A percentile compares a stretch with the other conserved stretches of the same genome.
phyloP scores from a whole-genome alignment of 64 coral and sea anemone species.

The Montipora foliosa region DNA sequence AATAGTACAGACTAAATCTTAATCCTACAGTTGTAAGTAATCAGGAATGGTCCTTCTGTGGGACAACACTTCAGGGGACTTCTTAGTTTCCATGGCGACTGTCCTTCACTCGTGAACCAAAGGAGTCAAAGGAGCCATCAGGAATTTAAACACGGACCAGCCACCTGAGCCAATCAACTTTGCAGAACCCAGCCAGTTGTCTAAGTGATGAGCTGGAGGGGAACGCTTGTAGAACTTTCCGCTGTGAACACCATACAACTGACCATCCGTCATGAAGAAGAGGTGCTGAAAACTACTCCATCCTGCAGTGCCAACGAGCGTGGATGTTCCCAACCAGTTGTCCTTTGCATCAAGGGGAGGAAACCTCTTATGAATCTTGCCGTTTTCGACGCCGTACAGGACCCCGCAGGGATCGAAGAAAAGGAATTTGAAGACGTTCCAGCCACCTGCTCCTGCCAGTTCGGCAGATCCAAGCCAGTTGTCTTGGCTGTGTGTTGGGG shows the following conservation, averaged over 20 bases:
- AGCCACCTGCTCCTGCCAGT: neutral
- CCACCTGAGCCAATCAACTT: conserved; percentile 9
- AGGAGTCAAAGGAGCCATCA: neutral
- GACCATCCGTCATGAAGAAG: conserved; percentile 14
- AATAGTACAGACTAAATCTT: too few species aligned
- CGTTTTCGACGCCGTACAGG: conserved; percentile 14
- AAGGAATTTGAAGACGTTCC: conserved; percentile 7
- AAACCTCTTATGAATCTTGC: neutral
- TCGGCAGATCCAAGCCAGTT: conserved; percentile 19
- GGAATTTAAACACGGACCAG: neutral
- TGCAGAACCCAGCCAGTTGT: neutral
- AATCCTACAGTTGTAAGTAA: too few species aligned
- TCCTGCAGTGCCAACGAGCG: neutral
- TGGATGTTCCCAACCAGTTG: conserved; percentile 8
- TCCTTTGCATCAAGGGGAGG: neutral
- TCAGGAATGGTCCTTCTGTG: too few species aligned
- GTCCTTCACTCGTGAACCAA: too few species aligned
- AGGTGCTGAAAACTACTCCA: conserved; percentile 4
- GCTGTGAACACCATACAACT: conserved; percentile 7
- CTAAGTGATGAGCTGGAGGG: neutral
- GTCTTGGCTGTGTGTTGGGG: neutral
- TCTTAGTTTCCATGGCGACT: too few species aligned
- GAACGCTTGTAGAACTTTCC: conserved; percentile 11
- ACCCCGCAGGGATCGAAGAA: conserved; percentile 3
- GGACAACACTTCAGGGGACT: too few species aligned